Conservation (phyloP, 2,113 vertebrate genomes). For the Aegotheles bennettii region DNA sequence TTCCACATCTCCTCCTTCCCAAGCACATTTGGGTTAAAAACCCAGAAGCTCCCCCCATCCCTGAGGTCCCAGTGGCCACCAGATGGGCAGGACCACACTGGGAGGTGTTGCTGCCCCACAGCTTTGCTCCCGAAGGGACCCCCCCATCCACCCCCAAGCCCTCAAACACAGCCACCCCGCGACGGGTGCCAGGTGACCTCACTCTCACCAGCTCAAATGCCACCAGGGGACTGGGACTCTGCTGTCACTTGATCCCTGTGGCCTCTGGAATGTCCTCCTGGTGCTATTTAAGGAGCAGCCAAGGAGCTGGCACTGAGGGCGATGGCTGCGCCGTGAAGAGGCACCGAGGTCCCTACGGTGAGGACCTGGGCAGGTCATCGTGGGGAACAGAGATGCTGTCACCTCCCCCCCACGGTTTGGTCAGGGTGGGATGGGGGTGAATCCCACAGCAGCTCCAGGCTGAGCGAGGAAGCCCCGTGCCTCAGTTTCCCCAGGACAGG, state of each 20-base stretch:
- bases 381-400: background rate
- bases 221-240: background rate
- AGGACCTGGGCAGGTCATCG: background rate
- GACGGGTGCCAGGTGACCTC: background rate
- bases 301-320: background rate
- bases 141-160: background rate
- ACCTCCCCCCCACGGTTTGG: rapidly evolving
- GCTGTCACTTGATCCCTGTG: background rate
- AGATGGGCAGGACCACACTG: rapidly evolving
- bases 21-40: rapidly evolving
- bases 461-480: background rate
- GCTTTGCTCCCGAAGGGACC: background rate
- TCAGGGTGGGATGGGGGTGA: background rate
- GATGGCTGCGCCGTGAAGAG: too few relatives aligned
- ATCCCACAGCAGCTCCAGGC: too few relatives aligned
- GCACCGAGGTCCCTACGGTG: too few relatives aligned
- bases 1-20: rapidly evolving
- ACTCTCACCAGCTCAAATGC: background rate
- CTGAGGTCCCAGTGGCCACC: background rate
- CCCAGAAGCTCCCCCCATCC: too few relatives aligned
- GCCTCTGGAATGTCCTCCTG: background rate
- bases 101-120: background rate
- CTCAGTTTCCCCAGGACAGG: background rate
- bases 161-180: background rate
- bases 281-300: background rate